These are phyloP conservation scores for Athalia circularis DNA, from an alignment of 2,888 invertebrate genomes.

Conservation along the genomic window DNA sequence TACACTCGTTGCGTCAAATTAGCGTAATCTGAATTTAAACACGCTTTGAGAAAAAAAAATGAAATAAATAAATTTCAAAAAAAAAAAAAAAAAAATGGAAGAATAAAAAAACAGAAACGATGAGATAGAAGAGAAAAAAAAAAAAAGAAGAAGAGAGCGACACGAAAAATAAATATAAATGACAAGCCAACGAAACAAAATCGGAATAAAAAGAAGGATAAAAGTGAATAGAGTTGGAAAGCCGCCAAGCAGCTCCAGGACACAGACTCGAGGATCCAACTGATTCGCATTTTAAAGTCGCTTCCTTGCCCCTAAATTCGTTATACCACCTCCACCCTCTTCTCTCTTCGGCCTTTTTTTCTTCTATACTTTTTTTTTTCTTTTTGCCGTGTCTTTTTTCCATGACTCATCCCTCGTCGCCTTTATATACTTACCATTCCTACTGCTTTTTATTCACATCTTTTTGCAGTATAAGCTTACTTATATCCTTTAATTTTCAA, in stretches of 20 bases:
- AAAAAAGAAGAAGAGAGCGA: constrained; percentile 47
- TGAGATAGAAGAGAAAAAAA: constrained; percentile 44
- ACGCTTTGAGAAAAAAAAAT: constrained; percentile 42
- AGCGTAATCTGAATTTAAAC: constrained; percentile 58
- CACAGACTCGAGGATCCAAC: constrained; percentile 37
- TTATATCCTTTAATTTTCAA: too few relatives aligned
- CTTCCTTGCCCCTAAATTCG: constrained; percentile 35
- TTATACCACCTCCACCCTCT: constrained; percentile 4
- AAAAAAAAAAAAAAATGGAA: constrained; percentile 28
- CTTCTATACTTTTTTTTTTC: neutral
- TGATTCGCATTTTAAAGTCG: constrained; percentile 38
- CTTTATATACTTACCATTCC: neutral
- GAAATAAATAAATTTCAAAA: too few relatives aligned
- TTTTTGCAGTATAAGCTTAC: neutral
- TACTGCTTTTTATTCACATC: neutral
- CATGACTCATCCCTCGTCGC: neutral
- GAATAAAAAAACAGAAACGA: constrained; percentile 44
- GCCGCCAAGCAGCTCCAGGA: constrained; percentile 53
- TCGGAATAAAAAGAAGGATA: constrained; percentile 35
- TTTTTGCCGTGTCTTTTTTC: neutral
- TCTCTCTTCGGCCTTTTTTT: neutral
- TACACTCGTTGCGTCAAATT: constrained; percentile 48
- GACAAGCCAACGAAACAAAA: constrained; percentile 37
- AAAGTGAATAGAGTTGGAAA: constrained; percentile 61
- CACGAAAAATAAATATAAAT: constrained; percentile 40